These are phyloP conservation scores for Aphis craccivora DNA, from an alignment of 1,140 invertebrate species.

Conservation along the genomic window DNA sequence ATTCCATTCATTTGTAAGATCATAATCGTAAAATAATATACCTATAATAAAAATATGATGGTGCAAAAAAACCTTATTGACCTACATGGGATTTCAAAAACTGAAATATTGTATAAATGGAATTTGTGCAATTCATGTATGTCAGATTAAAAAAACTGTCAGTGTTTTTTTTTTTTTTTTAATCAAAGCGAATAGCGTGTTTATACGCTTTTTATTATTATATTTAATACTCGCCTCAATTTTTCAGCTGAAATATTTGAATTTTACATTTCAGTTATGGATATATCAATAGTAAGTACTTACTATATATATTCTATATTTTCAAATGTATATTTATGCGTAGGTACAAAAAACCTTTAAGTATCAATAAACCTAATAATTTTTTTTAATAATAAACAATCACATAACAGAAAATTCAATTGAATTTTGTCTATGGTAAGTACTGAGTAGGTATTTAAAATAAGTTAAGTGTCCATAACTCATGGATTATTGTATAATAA, in stretches of 20 bases:
- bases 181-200: conserved; percentile 3
- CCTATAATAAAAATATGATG: background rate
- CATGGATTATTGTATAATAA: background rate
- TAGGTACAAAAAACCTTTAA: too few species aligned
- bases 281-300: background rate
- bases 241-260: background rate
- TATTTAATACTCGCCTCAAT: background rate
- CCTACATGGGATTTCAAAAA: conserved; percentile 40
- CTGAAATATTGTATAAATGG: conserved; percentile 13
- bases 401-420: background rate
- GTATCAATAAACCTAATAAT: background rate
- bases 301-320: background rate
- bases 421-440: background rate
- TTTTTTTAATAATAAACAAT: background rate
- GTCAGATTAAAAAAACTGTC: conserved; percentile 38
- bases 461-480: background rate
- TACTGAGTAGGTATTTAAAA: background rate
- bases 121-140: conserved; percentile 23
- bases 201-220: conserved; percentile 2
- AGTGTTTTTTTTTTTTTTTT: background rate
- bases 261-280: background rate
- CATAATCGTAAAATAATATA: background rate
- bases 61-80: background rate
- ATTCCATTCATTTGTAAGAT: background rate
- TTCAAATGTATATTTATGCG: too few species aligned